phyloP scores from a whole-genome alignment of 2,113 vertebrate species.

The Indicator maculatus region DNA sequence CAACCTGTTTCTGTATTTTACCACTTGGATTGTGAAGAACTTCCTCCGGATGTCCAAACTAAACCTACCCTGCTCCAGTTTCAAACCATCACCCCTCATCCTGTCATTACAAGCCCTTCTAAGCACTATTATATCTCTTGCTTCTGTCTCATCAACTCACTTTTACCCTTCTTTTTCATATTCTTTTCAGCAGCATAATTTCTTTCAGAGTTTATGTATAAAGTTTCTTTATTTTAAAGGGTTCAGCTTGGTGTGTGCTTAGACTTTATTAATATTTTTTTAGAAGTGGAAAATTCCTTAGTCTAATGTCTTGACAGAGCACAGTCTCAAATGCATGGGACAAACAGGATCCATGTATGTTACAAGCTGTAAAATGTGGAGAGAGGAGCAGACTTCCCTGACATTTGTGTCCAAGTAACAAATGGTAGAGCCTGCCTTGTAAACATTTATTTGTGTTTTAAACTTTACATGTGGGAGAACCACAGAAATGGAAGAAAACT shows the following conservation, averaged over 20 bases:
- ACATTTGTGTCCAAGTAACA: neutral
- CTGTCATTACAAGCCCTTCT: too few relatives aligned
- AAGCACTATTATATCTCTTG: neutral
- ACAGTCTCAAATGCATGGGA: neutral
- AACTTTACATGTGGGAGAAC: neutral
- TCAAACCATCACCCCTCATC: too few relatives aligned
- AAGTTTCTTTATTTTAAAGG: neutral
- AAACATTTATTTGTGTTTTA: neutral
- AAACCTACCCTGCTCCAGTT: too few relatives aligned
- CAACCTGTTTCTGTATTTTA: too few relatives aligned
- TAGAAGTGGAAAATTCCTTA: neutral
- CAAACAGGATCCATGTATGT: neutral
- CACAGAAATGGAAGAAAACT: neutral
- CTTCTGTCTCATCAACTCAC: neutral
- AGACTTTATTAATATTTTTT: neutral
- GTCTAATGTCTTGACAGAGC: neutral
- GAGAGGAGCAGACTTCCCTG: neutral
- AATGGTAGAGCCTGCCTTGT: neutral
- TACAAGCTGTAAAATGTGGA: neutral
- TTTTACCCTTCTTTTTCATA: neutral
- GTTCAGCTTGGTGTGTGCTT: neutral
- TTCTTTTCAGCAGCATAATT: neutral
- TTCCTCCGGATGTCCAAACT: too few relatives aligned
- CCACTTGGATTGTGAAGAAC: too few relatives aligned
- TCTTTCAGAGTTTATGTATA: neutral